Base-by-base conservation (phyloP, 2,888 invertebrate species). In the Brenthis daphne region DNA sequence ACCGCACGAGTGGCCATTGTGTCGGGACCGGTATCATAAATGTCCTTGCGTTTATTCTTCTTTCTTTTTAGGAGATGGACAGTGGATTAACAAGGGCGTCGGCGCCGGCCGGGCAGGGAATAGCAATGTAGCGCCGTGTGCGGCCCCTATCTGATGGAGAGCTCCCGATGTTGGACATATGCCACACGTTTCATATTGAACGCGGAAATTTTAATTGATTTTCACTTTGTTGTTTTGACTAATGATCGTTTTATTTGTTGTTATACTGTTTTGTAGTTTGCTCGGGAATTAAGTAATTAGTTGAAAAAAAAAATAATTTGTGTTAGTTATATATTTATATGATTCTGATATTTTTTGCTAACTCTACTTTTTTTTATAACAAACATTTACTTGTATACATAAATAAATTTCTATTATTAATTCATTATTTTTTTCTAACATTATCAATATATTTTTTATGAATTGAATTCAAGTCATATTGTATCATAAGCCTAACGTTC, bases 41-140 rank as follows among this genome's bases (percentile, higher is more conserved):
- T 84, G 82, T 79, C 82, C 76, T 77, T 80, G 77, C 75, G 72
- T 74, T 78, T 84, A 82, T 82, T 76, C 70, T 68, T 74, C 71
- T 80, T 85, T 86, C 86, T 85, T 76, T 85, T 87, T 87, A 54
- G 66, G 60, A 29, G 60, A 37, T 24, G 88, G 85, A 85, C 85
- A 84, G 76, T 77, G 89, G 89, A 88, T 91, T 89, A 90, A 89
- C 90, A 87, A 83, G 84, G 81, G 82, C 82, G 82, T 81, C 86
- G 90, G 91, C 90, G 91, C 90, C 90, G 82, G 81, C 81, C 78
- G 77, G 82, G 80, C 81, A 77, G 77, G 73, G 89, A 82, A 87
- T 89, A 86, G 86, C 87, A 86, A 89, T 87, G 83, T 76, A 74
- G 75, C 85, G 79, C 80, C 76, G 77, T 85, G 85, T 85, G 85